phyloP scores from a whole-genome alignment of 2,888 invertebrate species.

The Nematopogon swammerdamellus region DNA sequence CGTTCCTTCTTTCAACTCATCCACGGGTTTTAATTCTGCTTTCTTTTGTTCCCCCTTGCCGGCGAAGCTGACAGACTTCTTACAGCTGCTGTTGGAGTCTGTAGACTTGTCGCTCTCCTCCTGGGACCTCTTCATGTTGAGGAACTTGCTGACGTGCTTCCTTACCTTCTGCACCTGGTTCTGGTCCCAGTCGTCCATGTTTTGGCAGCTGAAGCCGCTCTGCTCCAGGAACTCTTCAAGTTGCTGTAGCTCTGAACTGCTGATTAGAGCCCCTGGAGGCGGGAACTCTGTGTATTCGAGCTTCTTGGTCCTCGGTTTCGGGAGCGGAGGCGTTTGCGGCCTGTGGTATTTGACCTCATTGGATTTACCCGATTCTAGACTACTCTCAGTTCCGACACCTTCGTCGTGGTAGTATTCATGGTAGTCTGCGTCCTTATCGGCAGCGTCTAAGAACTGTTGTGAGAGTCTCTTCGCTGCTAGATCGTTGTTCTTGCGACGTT shows the following conservation, averaged over 20 bases:
- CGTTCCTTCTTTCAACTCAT: conserved; percentile 41
- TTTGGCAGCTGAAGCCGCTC: conserved; percentile 67
- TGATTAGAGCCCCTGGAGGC: conserved; percentile 48
- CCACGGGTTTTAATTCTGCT: conserved; percentile 43
- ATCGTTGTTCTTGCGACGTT: conserved; percentile 48
- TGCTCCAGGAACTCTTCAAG: conserved; percentile 68
- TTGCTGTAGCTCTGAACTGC: conserved; percentile 64
- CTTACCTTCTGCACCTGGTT: conserved; percentile 67
- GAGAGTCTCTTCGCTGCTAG: conserved; percentile 48
- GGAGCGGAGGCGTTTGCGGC: conserved; percentile 50
- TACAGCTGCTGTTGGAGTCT: conserved; percentile 59
- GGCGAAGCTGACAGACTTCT: conserved; percentile 77
- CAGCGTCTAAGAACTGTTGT: conserved; percentile 50
- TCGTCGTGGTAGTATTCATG: conserved; percentile 59
- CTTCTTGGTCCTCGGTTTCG: conserved; percentile 47
- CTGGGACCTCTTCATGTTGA: conserved; percentile 67
- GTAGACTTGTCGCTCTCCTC: conserved; percentile 60
- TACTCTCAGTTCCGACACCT: conserved; percentile 59
- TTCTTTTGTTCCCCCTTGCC: conserved; percentile 46
- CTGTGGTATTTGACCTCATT: conserved; percentile 47
- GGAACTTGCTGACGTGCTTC: conserved; percentile 68
- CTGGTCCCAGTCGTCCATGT: conserved; percentile 65
- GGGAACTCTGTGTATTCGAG: conserved; percentile 48
- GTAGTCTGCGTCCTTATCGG: conserved; percentile 51
- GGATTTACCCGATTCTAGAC: conserved; percentile 57